Evolutionary conservation across 2,113 vertebrate species (phyloP), one percentile per base, ranked within the genome.

Genomic region (Craseonycteris thonglongyai): DNA sequence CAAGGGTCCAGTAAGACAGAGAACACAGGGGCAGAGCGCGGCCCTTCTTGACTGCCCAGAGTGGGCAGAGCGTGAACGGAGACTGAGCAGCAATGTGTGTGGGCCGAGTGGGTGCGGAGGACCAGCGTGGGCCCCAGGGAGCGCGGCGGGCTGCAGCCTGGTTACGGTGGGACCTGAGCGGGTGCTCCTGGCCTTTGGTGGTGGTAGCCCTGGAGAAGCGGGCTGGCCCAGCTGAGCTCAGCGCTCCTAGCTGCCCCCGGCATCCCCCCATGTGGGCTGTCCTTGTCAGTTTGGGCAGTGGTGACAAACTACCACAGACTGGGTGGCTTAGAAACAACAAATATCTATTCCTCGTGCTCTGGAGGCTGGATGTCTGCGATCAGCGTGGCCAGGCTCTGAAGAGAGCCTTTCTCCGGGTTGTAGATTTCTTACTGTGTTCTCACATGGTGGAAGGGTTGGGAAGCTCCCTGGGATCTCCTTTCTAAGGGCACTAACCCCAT

Each of bases 141-240:
- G 38, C 4, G 24, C 40, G 7, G 71, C 40, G 7, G 71, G 51
- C 49, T 47, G 24, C n/a, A 24, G 3, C 11, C n/a, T 33, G 51
- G 61, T 61, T 63, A 26, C 30, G 2, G 4, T 15, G 0, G 5
- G 45, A 38, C 7, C 24, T 24, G 1, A 19, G 6, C 5, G 2
- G 45, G 68, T 3, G 42, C 42, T 28, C 15, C 75, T 1, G 0
- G 35, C 22, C 33, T 13, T 54, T 7, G 0, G 0, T 71, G 38
- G 38, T 21, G 35, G 5, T 1, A 16, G 4, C 21, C 33, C 19
- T n/a, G 4, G 28, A 59, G 56, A 45, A 75, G 47, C 30, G 24
- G 0, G 15, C 35, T 12, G 54, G n/a, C 33, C 19, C 18, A 13
- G 30, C 63, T 74, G n/a, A 28, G 18, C 47, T 79, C 40, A 35